A percentile compares a stretch with the other conserved stretches of the same genome.
Evolutionary conservation across 2,113 vertebrate species (phyloP).

Genomic region (Scatophagus argus): DNA sequence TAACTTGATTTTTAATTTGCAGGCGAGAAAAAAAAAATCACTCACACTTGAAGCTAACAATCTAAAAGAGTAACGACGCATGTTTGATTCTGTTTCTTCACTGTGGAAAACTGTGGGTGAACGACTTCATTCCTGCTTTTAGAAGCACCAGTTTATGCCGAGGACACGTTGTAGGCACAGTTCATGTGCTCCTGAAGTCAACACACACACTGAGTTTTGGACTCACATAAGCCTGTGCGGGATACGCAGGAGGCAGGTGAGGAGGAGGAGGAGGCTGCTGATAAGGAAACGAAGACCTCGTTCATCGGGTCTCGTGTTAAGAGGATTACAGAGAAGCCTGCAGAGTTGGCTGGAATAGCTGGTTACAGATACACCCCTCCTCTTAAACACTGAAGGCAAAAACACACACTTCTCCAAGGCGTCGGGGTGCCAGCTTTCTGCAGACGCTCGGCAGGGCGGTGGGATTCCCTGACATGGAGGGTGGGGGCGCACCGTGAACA

Average conservation of each 20-base stretch:
- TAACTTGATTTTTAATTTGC: slow-evolving; percentile 28
- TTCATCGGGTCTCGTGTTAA: slow-evolving; percentile 53
- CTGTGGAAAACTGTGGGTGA: background rate
- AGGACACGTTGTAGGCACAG: background rate
- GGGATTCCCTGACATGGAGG: slow-evolving; percentile 28
- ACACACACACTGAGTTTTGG: background rate
- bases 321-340: slow-evolving; percentile 76
- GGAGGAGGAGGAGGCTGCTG: slow-evolving; percentile 48
- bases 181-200: background rate
- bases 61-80: slow-evolving; percentile 4
- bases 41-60: slow-evolving; percentile 3
- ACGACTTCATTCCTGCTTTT: no score
- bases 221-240: background rate
- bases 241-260: slow-evolving; percentile 20
- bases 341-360: slow-evolving; percentile 61
- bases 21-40: background rate
- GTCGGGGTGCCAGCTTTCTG: background rate
- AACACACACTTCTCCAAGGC: background rate
- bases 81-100: background rate
- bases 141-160: no score
- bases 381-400: slow-evolving; percentile 18
- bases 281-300: slow-evolving; percentile 51
- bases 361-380: slow-evolving; percentile 22
- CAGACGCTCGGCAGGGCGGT: background rate
- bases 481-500: background rate